Evolutionary conservation across 2,113 vertebrate genomes (phyloP), one percentile per base, ranked within the genome.

Genomic region (Cairina moschata): DNA sequence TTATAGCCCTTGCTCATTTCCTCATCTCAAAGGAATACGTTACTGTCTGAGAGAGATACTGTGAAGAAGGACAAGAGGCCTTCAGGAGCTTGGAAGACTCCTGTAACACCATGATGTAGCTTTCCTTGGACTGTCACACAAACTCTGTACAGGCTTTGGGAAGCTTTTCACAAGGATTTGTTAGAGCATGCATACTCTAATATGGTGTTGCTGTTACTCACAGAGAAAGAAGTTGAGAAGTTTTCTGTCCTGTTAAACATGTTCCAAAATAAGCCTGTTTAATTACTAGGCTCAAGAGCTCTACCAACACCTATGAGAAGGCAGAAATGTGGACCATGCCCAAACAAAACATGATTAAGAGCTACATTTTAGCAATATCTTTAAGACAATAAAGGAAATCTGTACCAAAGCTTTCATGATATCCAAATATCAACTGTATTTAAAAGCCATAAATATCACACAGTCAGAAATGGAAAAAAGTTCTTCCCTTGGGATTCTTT

Each of bases 331-430:
- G 18, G 90, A 76, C 36, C 36, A 50, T 7, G 23, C 38, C 86
- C 60, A 62, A 65, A 78, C 7, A 44, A 67, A 14, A 55, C 22
- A 63, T 0, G 7, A 59, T 31, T 52, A 52, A 5, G 7, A 54
- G 28, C 12, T 25, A 42, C 79, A 59, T 34, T 60, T 81, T n/a
- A 82, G 32, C 18, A 90, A 79, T 40, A 78, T 23, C 31, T 73
- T 50, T 86, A 93, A 62, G 40, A 73, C 17, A 74, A 20, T 46
- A 83, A 52, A 73, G 23, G 52, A 92, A 88, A 81, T 25, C 5
- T 0, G 0, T 58, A 32, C 11, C 1, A 3, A 92, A 68, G 7
- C 34, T 75, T 83, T 58, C 56, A 66, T 6, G 29, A 11, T 6
- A 75, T 22, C 29, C 20, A 71, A 86, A 26, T 26, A 86, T 11